Evolutionary conservation across 2,113 vertebrate species (phyloP), one percentile per base, ranked within the genome.

Genomic region (Oplegnathus fasciatus): DNA sequence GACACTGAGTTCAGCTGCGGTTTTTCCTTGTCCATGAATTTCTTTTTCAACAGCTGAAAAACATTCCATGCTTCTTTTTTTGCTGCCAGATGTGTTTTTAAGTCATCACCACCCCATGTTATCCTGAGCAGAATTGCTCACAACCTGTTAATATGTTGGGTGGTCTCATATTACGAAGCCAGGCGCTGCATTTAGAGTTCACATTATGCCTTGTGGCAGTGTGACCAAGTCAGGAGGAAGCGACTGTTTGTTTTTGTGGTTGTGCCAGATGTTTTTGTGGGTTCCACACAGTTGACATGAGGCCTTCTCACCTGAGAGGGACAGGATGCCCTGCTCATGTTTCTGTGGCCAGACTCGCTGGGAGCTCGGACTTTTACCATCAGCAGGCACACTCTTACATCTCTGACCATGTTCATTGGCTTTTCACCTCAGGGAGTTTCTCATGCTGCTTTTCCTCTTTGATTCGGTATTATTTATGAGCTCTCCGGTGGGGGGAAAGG

Each of bases 381-480:
- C 80, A 73, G 76, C 85, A 40, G 48, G 70, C 54, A 2, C 69
- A 6, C 72, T 82, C 75, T 22, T 75, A 82, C 88, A 85, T 83
- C 78, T 83, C 78, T 85, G 81, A 84, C 79, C 65, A 7, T 67
- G 73, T 85, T 86, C 77, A 71, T 78, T 86, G 90, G 74, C 86
- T 88, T 86, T 80, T 89, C 86, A 87, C 88, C 84, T 76, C 72
- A 8, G 85, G 84, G 85, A 88, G 60, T 79, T 90, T 80, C 74
- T 90, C 71, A 58, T 82, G 88, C 67, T 78, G 71, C 65, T 86
- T 83, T 78, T 87, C 75, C 85, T 86, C 75, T 94, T 92, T 94
- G 88, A 93, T 93, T 91, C 55, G 18, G 82, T 80, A 75, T 91
- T 90, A 91, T 94, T 92, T 94, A 92, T 91, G 92, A 94, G 88